These are phyloP conservation scores for Megaleporinus macrocephalus DNA, from an alignment of 2,113 vertebrate genomes.

Conservation along the genomic window DNA sequence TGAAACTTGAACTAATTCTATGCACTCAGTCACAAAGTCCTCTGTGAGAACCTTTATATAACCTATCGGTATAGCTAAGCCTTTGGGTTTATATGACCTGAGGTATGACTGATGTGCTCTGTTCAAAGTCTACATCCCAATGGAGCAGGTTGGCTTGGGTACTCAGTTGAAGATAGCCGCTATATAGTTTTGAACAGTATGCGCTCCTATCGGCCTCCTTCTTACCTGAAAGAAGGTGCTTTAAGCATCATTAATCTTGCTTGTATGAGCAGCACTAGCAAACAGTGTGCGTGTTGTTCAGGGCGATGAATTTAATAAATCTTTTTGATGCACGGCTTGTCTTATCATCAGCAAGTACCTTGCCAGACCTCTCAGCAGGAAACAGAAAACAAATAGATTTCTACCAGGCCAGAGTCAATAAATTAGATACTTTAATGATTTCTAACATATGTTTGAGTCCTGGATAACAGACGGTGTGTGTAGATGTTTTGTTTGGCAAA, in stretches of 20 bases:
- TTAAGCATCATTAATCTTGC: conserved; percentile 54
- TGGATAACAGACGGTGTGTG: not conserved
- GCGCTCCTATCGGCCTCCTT: conserved; percentile 51
- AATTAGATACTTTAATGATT: conserved; percentile 28
- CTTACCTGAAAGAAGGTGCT: conserved; percentile 47
- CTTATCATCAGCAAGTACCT: conserved; percentile 49
- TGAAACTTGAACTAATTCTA: no score
- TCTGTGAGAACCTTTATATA: conserved; percentile 35
- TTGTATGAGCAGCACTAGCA: conserved; percentile 44
- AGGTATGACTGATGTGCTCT: conserved; percentile 54
- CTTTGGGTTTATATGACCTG: conserved; percentile 30
- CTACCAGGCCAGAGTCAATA: conserved; percentile 28
- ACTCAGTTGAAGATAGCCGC: conserved; percentile 45
- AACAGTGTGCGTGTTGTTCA: conserved; percentile 44
- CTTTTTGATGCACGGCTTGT: conserved; percentile 53
- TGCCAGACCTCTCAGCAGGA: conserved; percentile 41
- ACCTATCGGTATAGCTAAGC: conserved; percentile 39
- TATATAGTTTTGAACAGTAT: conserved; percentile 53
- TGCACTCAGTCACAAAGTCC: conserved; percentile 14
- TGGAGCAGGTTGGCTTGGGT: conserved; percentile 33
- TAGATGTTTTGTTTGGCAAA: not conserved
- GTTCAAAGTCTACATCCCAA: conserved; percentile 32
- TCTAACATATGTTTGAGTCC: conserved; percentile 25
- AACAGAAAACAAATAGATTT: conserved; percentile 38
- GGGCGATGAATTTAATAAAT: conserved; percentile 55